A percentile compares a stretch with the other conserved stretches of the same genome.
These are phyloP conservation scores for Oscheius myriophilus DNA, from an alignment of 2,888 invertebrate species.

Conservation along the genomic window DNA sequence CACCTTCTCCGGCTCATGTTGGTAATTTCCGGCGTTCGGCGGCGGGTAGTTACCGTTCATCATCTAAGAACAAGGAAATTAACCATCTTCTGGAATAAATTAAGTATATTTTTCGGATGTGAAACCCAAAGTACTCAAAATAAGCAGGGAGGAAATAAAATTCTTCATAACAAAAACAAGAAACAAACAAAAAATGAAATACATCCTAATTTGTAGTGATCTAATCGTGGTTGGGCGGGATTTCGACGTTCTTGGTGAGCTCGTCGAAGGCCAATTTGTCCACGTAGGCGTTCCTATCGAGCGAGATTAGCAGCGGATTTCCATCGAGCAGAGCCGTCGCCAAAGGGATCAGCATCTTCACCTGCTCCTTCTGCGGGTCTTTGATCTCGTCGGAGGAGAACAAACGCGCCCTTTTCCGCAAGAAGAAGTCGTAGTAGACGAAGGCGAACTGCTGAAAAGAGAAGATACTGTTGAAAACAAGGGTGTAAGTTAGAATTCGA, in stretches of 20 bases:
- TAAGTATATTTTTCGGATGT: too few relatives aligned
- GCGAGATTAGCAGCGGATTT: constrained; percentile 61
- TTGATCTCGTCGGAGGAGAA: constrained; percentile 62
- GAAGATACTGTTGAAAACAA: too few relatives aligned
- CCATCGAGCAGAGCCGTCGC: constrained; percentile 65
- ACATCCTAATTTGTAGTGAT: neutral
- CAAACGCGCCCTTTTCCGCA: constrained; percentile 61
- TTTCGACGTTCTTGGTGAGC: constrained; percentile 55
- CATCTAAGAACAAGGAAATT: too few relatives aligned
- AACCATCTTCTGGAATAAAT: neutral
- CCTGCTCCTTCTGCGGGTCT: constrained; percentile 55
- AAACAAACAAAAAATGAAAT: too few relatives aligned
- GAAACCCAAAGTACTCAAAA: too few relatives aligned
- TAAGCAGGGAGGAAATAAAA: too few relatives aligned
- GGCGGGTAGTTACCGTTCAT: constrained; percentile 15
- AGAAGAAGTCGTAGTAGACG: constrained; percentile 66
- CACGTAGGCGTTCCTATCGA: constrained; percentile 56
- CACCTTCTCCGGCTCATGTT: constrained; percentile 17
- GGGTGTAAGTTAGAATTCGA: too few relatives aligned
- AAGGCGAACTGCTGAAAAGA: constrained; percentile 64
- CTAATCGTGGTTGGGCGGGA: constrained; percentile 55
- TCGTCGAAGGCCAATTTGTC: constrained; percentile 55
- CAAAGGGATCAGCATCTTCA: constrained; percentile 65
- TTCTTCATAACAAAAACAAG: too few relatives aligned
- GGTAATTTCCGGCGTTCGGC: constrained; percentile 5